Percentiles rank a stretch among this genome's conserved stretches.
Evolutionary conservation across 53 echinoderm and acorn worm genomes (phyloP).

Genomic region (Echinarachnius parma): DNA sequence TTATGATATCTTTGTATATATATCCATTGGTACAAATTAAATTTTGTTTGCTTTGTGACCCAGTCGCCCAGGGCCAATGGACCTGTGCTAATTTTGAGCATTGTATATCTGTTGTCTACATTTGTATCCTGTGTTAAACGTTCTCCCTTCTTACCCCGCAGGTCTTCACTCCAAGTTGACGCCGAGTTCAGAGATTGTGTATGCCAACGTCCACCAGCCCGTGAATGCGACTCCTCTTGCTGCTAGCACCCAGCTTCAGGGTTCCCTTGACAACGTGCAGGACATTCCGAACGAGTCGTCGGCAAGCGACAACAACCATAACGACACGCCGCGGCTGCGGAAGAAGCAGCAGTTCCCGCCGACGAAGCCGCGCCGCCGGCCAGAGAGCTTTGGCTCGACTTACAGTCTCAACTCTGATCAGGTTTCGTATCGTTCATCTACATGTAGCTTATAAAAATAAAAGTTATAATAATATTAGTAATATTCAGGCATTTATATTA

Average conservation of each 20-base stretch:
- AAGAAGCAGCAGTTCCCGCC: constrained; percentile 60
- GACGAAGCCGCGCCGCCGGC: constrained; percentile 72
- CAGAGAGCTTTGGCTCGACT: constrained; percentile 83
- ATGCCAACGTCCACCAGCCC: constrained; percentile 39
- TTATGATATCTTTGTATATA: too few species aligned
- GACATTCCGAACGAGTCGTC: constrained; percentile 28
- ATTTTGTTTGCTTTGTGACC: too few species aligned
- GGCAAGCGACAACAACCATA: constrained; percentile 7
- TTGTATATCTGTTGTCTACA: too few species aligned
- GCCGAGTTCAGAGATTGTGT: constrained; percentile 36
- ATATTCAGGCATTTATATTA: too few species aligned
- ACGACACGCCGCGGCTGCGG: constrained; percentile 25
- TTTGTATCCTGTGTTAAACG: too few species aligned
- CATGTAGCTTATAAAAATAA: too few species aligned
- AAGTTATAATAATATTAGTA: too few species aligned
- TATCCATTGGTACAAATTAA: too few species aligned
- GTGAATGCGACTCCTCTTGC: constrained; percentile 6
- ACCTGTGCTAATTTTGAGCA: too few species aligned
- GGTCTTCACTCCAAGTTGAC: constrained; percentile 33
- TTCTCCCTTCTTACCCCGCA: too few species aligned
- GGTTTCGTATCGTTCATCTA: too few species aligned
- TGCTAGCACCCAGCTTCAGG: constrained; percentile 4
- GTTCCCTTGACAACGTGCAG: constrained; percentile 25
- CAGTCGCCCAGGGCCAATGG: too few species aligned
- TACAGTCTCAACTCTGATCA: constrained; percentile 66